These are phyloP conservation scores for Aleiodes testaceus DNA, from an alignment of 2,888 invertebrate genomes.

Conservation along the genomic window DNA sequence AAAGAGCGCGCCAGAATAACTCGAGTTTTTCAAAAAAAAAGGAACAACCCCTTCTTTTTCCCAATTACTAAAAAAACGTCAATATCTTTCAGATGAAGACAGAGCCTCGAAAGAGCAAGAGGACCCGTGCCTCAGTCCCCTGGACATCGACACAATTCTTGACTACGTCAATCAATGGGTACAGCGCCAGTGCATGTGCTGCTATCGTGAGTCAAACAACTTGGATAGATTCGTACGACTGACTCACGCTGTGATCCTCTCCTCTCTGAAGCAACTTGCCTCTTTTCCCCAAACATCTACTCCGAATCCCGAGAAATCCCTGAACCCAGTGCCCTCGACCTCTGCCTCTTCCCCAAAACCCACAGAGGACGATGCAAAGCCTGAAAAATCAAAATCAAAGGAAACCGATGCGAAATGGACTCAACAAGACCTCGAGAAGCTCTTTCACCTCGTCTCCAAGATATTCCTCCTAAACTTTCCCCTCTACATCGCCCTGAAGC, in stretches of 20 bases:
- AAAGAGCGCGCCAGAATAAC: too few relatives aligned
- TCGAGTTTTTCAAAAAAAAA: too few relatives aligned
- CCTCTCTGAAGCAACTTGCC: conserved; percentile 88
- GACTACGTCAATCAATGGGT: conserved; percentile 93
- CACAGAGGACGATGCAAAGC: background rate
- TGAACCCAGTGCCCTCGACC: conserved; percentile 41
- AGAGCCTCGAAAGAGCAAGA: conserved; percentile 85
- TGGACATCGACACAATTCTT: conserved; percentile 88
- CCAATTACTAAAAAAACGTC: background rate
- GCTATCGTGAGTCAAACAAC: conserved; percentile 93
- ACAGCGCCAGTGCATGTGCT: conserved; percentile 96
- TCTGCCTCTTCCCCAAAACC: conserved; percentile 18
- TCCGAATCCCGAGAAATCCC: conserved; percentile 53
- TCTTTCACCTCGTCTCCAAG: conserved; percentile 91
- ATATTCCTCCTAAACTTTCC: conserved; percentile 93
- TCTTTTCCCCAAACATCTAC: conserved; percentile 74
- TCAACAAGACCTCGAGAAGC: conserved; percentile 89
- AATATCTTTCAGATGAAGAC: conserved; percentile 81
- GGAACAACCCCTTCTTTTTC: too few relatives aligned
- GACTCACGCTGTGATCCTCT: conserved; percentile 89
- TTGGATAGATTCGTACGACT: conserved; percentile 92
- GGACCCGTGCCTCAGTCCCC: conserved; percentile 83
- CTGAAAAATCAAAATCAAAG: too few relatives aligned
- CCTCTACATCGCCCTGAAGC: conserved; percentile 89
- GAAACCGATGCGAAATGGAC: conserved; percentile 76